Base-by-base conservation (phyloP, 2,888 invertebrate species). In the Athrips mouffetella region DNA sequence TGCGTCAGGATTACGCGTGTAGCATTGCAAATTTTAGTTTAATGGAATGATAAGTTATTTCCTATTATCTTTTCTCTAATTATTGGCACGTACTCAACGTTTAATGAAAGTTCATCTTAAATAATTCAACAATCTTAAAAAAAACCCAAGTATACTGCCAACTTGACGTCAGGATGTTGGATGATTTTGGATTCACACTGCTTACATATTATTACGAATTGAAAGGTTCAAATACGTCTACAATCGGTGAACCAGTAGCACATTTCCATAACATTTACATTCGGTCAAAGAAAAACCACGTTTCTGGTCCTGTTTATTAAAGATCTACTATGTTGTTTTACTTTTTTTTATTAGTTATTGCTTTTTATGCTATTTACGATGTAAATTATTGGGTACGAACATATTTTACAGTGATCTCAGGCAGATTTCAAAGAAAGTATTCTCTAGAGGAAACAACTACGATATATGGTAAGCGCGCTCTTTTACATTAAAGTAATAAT, bases 381-480 rank as follows among this genome's bases (percentile, higher is more conserved):
- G 77, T 94, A 35, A 93, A 94, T 74, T 95, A 95, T 74, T 92
- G 94, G 68, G 70, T 92, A 55, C 89, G 95, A 62, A 91, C 93
- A 72, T 85, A 91, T 59, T 80, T 94, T 59, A 92, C 92, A 58
- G 91, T 94, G 40, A 61, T 93, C 55, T 81, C 91, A 55, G 93
- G 93, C 21, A 88, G 91, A 52, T 91, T 91, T 1, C 91, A 93
- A 78, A 90, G 90, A 51, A 90, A 85, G 62, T 89, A 89, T 51
- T 90, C 90, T 65, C 90, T 95, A 58, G 81, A 92, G 57, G 93
- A 94, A 65, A 89, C 91, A 59, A 92, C 90, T n/a, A 89, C 89
- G 8, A 89, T 94, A 37, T 92, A 91, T 63, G 94, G 94, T 94
- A 73, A 84, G 91, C 81, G 18, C 21, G 15, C n/a, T 13, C 8